Conservation (phyloP, 1,140 invertebrate species). For the Mesaphorura yosii region DNA sequence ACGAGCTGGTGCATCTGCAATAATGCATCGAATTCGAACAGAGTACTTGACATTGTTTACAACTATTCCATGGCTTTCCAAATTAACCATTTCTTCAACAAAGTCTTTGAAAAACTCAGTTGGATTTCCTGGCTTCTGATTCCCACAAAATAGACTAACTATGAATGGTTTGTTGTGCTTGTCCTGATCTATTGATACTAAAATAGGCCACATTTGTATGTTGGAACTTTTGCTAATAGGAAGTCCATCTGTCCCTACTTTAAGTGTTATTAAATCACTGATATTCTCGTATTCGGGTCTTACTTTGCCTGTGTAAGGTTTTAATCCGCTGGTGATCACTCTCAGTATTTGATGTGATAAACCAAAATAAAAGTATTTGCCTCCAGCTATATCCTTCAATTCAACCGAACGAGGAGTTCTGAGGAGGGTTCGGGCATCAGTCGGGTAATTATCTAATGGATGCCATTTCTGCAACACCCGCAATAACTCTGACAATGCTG, state of each 20-base stretch:
- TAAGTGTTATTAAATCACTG: slow-evolving; percentile 29
- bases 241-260: neutral
- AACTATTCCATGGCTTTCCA: neutral
- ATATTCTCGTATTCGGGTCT: neutral
- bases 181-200: neutral
- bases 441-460: neutral
- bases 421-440: neutral
- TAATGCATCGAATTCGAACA: slow-evolving; percentile 6
- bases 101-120: neutral
- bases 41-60: neutral
- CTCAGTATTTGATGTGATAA: neutral
- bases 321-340: neutral
- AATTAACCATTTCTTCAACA: neutral
- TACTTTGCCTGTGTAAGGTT: too few relatives aligned
- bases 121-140: neutral
- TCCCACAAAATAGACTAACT: neutral
- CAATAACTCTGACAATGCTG: neutral
- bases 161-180: neutral
- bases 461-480: neutral
- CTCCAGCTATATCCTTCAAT: neutral
- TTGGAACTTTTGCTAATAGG: neutral
- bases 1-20: slow-evolving; percentile 23
- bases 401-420: neutral
- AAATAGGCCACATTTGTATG: neutral
- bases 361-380: slow-evolving; percentile 4